phyloP scores from a whole-genome alignment of 2,888 invertebrate genomes.

The Monoplex corrugatus region DNA sequence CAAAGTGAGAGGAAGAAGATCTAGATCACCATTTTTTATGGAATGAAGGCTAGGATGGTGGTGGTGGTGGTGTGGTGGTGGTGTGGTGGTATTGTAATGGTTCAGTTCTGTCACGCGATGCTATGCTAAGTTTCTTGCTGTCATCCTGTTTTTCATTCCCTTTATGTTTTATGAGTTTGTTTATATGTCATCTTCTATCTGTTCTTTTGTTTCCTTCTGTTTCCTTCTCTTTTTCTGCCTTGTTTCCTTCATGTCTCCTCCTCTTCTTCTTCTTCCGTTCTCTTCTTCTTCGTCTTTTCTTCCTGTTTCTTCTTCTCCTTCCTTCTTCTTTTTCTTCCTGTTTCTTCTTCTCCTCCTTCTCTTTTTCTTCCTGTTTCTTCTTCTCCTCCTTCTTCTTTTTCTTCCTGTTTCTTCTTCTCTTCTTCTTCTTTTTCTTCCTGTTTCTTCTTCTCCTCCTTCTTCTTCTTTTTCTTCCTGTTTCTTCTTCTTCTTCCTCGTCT shows the following conservation, averaged over 20 bases:
- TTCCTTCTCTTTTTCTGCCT: neutral
- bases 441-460: neutral
- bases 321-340: neutral
- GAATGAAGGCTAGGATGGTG: too few relatives aligned
- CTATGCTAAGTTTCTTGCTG: too few relatives aligned
- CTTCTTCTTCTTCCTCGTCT: slow-evolving; percentile 8
- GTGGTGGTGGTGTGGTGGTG: too few relatives aligned
- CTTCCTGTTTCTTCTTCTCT: neutral
- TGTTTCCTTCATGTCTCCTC: neutral
- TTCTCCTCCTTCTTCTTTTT: neutral
- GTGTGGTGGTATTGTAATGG: too few relatives aligned
- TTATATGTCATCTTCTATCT: too few relatives aligned
- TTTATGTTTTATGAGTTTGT: too few relatives aligned
- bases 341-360: slow-evolving; percentile 7
- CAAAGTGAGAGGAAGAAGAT: too few relatives aligned
- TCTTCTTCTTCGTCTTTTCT: slow-evolving; percentile 6
- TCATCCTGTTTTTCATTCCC: too few relatives aligned
- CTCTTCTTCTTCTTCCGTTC: slow-evolving; percentile 1
- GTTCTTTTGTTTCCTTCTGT: neutral
- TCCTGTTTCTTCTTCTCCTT: slow-evolving; percentile 14
- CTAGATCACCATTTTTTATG: too few relatives aligned
- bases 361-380: neutral
- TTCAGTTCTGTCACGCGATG: too few relatives aligned
- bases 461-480: neutral
- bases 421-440: neutral